phyloP scores from a whole-genome alignment of 2,888 invertebrate species.

The Coelogynopora nodosa region DNA sequence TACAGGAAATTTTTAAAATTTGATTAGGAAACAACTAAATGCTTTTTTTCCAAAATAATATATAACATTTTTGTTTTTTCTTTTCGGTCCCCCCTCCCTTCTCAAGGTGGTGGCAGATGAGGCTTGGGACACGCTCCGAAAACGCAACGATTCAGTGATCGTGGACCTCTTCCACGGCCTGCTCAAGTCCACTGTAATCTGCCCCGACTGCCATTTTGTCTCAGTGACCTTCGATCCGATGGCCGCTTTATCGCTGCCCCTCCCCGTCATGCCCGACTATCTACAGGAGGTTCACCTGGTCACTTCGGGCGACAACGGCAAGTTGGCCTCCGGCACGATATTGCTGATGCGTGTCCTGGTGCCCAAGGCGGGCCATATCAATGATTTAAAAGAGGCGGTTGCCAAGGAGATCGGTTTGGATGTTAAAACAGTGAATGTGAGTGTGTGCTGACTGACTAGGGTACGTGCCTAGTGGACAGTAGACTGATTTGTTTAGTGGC shows the following conservation, averaged over 20 bases:
- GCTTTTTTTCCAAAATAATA: no score
- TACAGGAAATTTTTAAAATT: no score
- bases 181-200: slow-evolving; percentile 66
- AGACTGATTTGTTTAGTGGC: no score
- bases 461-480: no score
- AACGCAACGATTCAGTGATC: slow-evolving; percentile 66
- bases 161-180: slow-evolving; percentile 67
- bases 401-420: background rate
- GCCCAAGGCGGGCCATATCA: background rate
- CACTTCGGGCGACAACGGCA: background rate
- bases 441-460: no score
- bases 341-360: background rate
- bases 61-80: no score
- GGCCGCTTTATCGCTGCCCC: slow-evolving; percentile 66
- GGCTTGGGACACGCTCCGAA: slow-evolving; percentile 65
- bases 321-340: background rate
- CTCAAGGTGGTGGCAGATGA: slow-evolving; percentile 49
- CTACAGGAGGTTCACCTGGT: background rate
- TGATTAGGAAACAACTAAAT: no score
- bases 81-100: background rate
- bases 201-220: slow-evolving; percentile 64
- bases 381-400: background rate
- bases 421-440: background rate
- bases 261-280: slow-evolving; percentile 48
- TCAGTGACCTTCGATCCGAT: slow-evolving; percentile 68